Percentiles rank a stretch among this genome's conserved stretches.
Conservation (phyloP, 2,888 invertebrate genomes). For the Cerceris ruficornis region DNA sequence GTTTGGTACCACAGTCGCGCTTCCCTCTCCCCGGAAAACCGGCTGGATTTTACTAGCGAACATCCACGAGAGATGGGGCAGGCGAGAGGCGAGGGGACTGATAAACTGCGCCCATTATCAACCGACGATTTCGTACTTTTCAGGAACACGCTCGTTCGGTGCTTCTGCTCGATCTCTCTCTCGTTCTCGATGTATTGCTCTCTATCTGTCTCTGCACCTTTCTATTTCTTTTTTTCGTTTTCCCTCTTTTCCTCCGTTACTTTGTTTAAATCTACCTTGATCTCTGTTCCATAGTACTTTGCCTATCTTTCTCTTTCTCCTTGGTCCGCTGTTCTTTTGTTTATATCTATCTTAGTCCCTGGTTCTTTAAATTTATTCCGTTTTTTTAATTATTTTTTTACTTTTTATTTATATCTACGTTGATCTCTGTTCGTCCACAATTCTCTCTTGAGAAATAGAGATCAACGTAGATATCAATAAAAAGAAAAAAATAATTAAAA, state of each 20-base stretch:
- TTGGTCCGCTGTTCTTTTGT: no score
- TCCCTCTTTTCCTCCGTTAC: no score
- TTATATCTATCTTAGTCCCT: no score
- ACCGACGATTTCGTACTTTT: constrained; percentile 78
- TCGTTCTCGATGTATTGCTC: not conserved
- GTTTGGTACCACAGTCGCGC: constrained; percentile 9
- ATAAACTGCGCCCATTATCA: constrained; percentile 79
- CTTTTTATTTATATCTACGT: constrained; percentile 1
- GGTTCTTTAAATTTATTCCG: no score
- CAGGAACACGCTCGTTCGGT: constrained; percentile 63
- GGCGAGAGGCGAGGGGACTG: constrained; percentile 62
- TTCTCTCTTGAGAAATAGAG: constrained; percentile 2
- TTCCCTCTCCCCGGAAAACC: constrained; percentile 48
- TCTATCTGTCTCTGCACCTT: not conserved
- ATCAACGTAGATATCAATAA: not conserved
- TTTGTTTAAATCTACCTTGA: no score
- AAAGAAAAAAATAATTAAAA: not conserved
- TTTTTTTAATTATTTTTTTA: no score
- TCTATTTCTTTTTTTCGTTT: not conserved
- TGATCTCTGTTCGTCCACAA: not conserved
- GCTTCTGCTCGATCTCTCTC: constrained; percentile 14
- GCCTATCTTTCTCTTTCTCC: no score
- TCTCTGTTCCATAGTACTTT: no score
- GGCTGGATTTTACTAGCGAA: constrained; percentile 43
- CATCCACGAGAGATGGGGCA: constrained; percentile 7